Percentiles rank a stretch among this genome's conserved stretches.
Evolutionary conservation across 1,140 invertebrate genomes (phyloP).

Genomic region (Penaeus chinensis): DNA sequence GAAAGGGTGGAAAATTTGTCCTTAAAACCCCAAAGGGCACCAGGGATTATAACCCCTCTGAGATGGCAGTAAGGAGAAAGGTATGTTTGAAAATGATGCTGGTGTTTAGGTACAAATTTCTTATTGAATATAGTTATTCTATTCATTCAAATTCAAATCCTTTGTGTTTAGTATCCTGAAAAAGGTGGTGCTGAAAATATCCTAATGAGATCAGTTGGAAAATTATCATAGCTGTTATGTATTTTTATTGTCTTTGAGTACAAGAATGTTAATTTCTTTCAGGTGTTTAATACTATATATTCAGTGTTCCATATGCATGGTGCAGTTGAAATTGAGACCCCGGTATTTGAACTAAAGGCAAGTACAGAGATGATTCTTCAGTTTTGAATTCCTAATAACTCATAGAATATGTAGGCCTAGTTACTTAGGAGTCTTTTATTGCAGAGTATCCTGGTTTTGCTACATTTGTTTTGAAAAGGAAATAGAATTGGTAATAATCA

Average conservation of each 20-base stretch:
- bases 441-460: background rate
- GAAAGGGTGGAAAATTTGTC: constrained; percentile 68
- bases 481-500: background rate
- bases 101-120: background rate
- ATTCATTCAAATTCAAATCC: background rate
- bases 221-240: background rate
- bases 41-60: constrained; percentile 91
- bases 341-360: constrained; percentile 98
- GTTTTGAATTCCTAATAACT: constrained; percentile 16
- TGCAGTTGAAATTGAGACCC: constrained; percentile 98
- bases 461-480: background rate
- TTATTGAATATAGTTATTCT: background rate
- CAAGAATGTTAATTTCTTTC: constrained; percentile 63
- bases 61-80: constrained; percentile 89
- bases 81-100: constrained; percentile 23
- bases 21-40: constrained; percentile 81
- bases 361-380: background rate
- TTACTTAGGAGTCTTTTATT: background rate
- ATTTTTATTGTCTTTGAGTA: background rate
- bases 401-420: too few relatives aligned
- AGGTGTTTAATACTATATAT: constrained; percentile 90
- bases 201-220: background rate
- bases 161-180: background rate
- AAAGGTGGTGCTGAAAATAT: background rate
- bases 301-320: constrained; percentile 95